phyloP scores from a whole-genome alignment of 2,797 vertebrate genomes.

The Mormyrus hasselquistii region DNA sequence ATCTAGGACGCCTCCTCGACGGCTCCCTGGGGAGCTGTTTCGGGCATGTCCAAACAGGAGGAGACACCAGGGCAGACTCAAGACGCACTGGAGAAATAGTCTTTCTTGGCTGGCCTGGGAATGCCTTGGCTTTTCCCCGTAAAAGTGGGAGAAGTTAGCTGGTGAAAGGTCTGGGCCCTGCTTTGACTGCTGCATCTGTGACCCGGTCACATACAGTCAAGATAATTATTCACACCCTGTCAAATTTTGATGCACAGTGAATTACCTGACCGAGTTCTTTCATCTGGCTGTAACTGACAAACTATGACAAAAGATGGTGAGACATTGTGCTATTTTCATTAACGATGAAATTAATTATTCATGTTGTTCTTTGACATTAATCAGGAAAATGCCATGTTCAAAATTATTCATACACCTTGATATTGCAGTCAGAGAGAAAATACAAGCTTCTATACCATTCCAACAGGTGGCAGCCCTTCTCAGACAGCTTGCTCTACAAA shows the following conservation, averaged over 20 bases:
- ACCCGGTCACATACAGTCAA: neutral
- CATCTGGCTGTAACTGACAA: neutral
- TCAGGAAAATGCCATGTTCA: neutral
- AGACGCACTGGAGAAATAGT: neutral
- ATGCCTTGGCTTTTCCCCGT: neutral
- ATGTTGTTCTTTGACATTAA: neutral
- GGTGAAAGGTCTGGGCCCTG: neutral
- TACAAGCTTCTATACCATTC: neutral
- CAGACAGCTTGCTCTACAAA: too few species aligned
- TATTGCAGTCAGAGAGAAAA: neutral
- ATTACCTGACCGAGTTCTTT: neutral
- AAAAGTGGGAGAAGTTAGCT: neutral
- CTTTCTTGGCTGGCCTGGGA: neutral
- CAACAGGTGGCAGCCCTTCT: neutral
- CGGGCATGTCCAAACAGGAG: neutral
- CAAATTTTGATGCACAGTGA: neutral
- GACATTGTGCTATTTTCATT: neutral
- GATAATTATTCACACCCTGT: neutral
- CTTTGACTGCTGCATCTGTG: neutral
- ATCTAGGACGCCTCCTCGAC: neutral
- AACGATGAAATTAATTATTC: neutral
- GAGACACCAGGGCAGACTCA: neutral
- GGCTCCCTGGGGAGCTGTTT: neutral
- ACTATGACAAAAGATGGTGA: neutral
- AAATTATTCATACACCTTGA: neutral